Percentiles rank a stretch among this genome's conserved stretches.
Evolutionary conservation across 2,797 vertebrate species (phyloP).

Genomic region (Falco rusticolus): DNA sequence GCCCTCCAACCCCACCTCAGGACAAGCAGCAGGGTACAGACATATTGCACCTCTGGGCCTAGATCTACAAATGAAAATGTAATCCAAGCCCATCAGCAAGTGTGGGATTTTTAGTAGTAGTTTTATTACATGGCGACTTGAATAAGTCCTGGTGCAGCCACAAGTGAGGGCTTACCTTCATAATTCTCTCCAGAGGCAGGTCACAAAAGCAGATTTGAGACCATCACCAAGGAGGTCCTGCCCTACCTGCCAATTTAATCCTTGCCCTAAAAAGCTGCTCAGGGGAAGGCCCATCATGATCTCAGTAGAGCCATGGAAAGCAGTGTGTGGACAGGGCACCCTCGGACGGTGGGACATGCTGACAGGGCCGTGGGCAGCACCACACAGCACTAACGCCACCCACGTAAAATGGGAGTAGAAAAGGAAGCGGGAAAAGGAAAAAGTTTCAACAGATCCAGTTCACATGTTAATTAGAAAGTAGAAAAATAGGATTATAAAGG

Average conservation of each 20-base stretch:
- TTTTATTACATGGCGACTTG: neutral
- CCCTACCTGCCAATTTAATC: neutral
- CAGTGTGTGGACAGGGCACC: fast-evolving
- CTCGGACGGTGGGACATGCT: neutral
- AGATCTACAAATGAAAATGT: neutral
- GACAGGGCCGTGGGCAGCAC: neutral
- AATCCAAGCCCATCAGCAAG: neutral
- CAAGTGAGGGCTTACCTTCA: neutral
- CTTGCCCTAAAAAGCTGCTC: neutral
- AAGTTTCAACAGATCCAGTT: neutral
- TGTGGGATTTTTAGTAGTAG: neutral
- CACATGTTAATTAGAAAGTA: neutral
- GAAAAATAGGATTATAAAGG: neutral
- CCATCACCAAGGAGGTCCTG: neutral
- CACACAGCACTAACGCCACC: fast-evolving
- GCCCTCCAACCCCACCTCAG: neutral
- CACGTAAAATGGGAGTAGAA: neutral
- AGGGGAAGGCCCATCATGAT: fast-evolving
- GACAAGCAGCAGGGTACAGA: neutral
- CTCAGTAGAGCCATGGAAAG: neutral
- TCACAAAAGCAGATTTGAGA: neutral
- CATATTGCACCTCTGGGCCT: neutral
- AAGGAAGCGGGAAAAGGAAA: neutral
- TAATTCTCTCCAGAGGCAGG: neutral
- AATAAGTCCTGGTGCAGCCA: neutral